Base-by-base conservation (phyloP, 2,888 invertebrate species). In the Drosophila putrida region DNA sequence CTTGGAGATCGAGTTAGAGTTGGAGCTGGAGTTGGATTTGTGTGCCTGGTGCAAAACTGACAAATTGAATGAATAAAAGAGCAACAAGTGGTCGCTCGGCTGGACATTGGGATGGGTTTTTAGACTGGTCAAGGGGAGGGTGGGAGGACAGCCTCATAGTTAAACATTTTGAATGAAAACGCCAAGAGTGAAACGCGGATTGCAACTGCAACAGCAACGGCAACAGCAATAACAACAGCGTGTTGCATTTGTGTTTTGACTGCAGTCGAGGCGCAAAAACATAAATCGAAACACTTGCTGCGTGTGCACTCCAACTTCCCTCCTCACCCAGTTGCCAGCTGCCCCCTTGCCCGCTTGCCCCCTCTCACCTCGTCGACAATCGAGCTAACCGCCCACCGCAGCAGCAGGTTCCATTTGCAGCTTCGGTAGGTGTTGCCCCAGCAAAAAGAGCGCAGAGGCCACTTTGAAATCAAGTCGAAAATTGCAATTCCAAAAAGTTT, bases 61-160 rank as follows among this genome's bases (percentile, higher is more conserved):
- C 91, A 91, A 91, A 91, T 91, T 91, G 91, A 91, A 91, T 91
- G 91, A 91, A 90, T 91, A 91, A 91, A 91, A 90, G 91, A 91
- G 90, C 91, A 91, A 90, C 90, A 90, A 91, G 90, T 89, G 90
- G 89, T 88, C 88, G 82, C 71, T 80, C 82, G 51, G 73, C 78
- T 65, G 74, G 75, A 75, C 87, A 61, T 62, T 68, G 60, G 25
- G 51, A 53, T 44, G 8, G 25, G 8, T 33, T 13, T 13, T 13
- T 20, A 20, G 13, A 20, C 10, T 41, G 41, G 20, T 10, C 8
- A 33, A n/a, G 13, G 9, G 11, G 13, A 2, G 28, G 2, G 46
- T 5, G 38, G 54, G 38, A 25, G 44, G 73, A 59, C 67, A 64
- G 69, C 36, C 44, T 75, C 78, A 76, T 85, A 76, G 85, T 89